phyloP scores from a whole-genome alignment of 2,888 invertebrate species.

The Zaprionus obscuricornis region DNA sequence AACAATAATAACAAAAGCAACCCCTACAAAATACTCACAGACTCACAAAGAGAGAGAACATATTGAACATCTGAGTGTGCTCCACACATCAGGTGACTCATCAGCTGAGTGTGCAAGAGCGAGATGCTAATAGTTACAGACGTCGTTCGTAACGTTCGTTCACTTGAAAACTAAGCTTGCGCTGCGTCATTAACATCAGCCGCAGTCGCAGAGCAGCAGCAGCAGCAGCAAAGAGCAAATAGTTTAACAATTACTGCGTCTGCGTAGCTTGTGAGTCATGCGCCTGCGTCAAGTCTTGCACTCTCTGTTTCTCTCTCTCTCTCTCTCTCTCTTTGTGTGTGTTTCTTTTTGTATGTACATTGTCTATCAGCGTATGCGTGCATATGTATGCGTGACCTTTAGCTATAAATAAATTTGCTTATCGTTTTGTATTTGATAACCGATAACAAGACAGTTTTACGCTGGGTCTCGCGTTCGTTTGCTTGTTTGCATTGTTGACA shows the following conservation, averaged over 20 bases:
- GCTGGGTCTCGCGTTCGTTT: too few species aligned
- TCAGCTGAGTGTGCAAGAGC: constrained; percentile 23
- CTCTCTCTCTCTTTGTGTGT: too few species aligned
- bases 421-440: constrained; percentile 26
- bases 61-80: not conserved
- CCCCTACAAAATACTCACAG: too few species aligned
- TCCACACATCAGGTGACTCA: constrained; percentile 42
- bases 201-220: constrained; percentile 1
- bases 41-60: not conserved
- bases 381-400: constrained; percentile 30
- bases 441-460: too few species aligned
- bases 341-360: too few species aligned
- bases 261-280: constrained; percentile 53
- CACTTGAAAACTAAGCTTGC: constrained; percentile 14
- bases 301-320: not conserved
- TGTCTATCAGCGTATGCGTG: not conserved
- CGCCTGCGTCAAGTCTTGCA: constrained; percentile 10
- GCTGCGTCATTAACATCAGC: constrained; percentile 39
- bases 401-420: constrained; percentile 15
- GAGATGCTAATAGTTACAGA: too few species aligned
- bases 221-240: constrained; percentile 4
- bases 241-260: constrained; percentile 45
- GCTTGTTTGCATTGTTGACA: constrained; percentile 22
- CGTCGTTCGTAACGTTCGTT: too few species aligned
- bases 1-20: too few species aligned